Evolutionary conservation across 2,113 vertebrate species (phyloP).

Genomic region (Neotoma lepida): DNA sequence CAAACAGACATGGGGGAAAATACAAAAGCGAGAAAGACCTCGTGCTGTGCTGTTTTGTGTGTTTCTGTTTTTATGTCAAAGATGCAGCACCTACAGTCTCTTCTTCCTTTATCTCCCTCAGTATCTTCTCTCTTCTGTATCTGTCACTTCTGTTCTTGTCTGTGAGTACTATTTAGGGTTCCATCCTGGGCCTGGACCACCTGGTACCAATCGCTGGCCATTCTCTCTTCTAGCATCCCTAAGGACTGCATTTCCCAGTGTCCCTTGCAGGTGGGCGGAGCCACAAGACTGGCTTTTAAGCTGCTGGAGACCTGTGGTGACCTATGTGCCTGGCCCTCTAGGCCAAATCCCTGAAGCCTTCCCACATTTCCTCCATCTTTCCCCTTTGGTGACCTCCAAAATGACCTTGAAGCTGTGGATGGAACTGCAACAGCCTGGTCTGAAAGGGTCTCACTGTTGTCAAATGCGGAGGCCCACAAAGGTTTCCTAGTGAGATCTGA

Average conservation of each 20-base stretch:
- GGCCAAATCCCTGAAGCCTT: not conserved
- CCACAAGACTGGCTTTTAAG: not conserved
- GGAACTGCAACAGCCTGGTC: not conserved
- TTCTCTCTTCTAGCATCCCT: not conserved
- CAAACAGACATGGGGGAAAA: slow-evolving; percentile 44
- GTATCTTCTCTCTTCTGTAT: not conserved
- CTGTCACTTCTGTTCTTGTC: not conserved
- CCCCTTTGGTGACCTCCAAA: not conserved
- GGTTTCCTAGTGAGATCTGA: too few relatives aligned
- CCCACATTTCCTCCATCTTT: not conserved
- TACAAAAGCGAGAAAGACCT: slow-evolving; percentile 16
- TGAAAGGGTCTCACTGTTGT: not conserved
- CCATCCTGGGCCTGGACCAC: too few relatives aligned
- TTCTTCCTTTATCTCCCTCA: not conserved
- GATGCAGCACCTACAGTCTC: not conserved
- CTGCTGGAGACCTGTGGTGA: rapidly evolving
- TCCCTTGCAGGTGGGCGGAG: not conserved
- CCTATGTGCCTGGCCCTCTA: not conserved
- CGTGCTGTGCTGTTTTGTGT: not conserved
- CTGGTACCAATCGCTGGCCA: not conserved
- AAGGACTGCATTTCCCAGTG: slow-evolving; percentile 53
- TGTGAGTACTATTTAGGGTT: not conserved
- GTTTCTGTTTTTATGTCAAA: slow-evolving; percentile 30
- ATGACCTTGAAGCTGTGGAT: not conserved
- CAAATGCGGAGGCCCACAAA: too few relatives aligned